These are phyloP conservation scores for Napeogenes sylphis DNA, from an alignment of 2,888 invertebrate genomes.

Conservation along the genomic window DNA sequence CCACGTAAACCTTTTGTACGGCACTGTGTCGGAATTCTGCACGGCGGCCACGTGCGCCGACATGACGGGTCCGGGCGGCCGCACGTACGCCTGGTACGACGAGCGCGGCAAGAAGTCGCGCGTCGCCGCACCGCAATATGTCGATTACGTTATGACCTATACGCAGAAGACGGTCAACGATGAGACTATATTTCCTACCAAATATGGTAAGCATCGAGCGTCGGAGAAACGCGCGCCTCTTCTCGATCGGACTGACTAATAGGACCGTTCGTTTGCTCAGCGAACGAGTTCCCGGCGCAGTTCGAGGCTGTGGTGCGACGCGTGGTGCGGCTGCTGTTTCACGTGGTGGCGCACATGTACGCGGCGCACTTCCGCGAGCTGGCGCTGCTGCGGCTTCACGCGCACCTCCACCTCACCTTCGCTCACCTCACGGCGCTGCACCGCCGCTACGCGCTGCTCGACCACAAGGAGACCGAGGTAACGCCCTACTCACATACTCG, in stretches of 20 bases:
- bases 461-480: slow-evolving; percentile 94
- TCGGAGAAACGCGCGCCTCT: no score
- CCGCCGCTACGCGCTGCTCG: slow-evolving; percentile 93
- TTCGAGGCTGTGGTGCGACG: slow-evolving; percentile 97
- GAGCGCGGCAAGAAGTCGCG: slow-evolving; percentile 99
- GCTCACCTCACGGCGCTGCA: slow-evolving; percentile 94
- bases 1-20: slow-evolving; percentile 99
- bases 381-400: slow-evolving; percentile 94
- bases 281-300: slow-evolving; percentile 94
- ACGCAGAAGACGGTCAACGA: slow-evolving; percentile 98
- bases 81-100: slow-evolving; percentile 98
- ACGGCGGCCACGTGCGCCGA: slow-evolving; percentile 96
- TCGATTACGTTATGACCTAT: slow-evolving; percentile 99
- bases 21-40: slow-evolving; percentile 99
- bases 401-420: slow-evolving; percentile 98
- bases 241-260: no score
- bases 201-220: slow-evolving; percentile 85
- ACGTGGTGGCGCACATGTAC: slow-evolving; percentile 98
- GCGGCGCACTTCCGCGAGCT: slow-evolving; percentile 98
- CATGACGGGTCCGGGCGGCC: slow-evolving; percentile 97
- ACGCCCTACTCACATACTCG: background rate
- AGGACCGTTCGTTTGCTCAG: slow-evolving; percentile 58
- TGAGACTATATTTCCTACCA: slow-evolving; percentile 98
- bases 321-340: slow-evolving; percentile 96
- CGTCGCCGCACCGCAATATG: slow-evolving; percentile 98